Base-by-base conservation (phyloP, 2,888 invertebrate species). In the Ephialtes manifestator region DNA sequence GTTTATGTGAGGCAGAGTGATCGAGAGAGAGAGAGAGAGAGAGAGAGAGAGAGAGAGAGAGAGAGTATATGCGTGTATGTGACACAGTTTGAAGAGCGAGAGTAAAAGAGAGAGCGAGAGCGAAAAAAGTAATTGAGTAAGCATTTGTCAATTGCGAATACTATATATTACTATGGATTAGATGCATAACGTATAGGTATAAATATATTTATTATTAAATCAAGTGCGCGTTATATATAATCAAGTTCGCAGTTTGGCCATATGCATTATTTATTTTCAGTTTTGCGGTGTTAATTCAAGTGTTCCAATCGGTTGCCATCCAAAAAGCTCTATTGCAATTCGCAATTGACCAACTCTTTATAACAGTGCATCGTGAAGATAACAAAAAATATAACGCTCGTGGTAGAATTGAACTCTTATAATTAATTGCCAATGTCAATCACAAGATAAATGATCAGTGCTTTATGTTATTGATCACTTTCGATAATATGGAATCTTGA, bases 101-200 rank as follows among this genome's bases (percentile, higher is more conserved):
- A 74, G 77, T 67, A 58, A 76, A 81, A 81, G 83, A 70, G 85
- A 76, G 78, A 84, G 67, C 70, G 72, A 65, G 83, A 76, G 24
- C 15, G 24, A 58, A 65, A 65, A 24, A n/a, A 28, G 24, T 4
- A 28, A 24, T 2, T 24, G 2, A 53, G 4, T n/a, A n/a, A 18
- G 18, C 51, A 51, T 18, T 55, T 11, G 28, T 58, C 15, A 58
- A 28, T 15, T 28, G 15, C 24, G 10, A 58, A 28, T 15, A 58
- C 13, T 24, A 5, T 28, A 10, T 5, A 58, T 28, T 58, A 7
- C 3, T 58, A 28, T 28, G 4, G 7, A 28, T 10, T 28, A 58
- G 13, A 58, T 58, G 11, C 13, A 58, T 15, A 58, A 55, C 10
- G 7, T 10, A 20, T 55, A 53, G 4, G 8, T 53, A 55, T 11